A percentile compares a stretch with the other conserved stretches of the same genome.
phyloP scores from a whole-genome alignment of 2,113 vertebrate species.

The Cyanoderma ruficeps region DNA sequence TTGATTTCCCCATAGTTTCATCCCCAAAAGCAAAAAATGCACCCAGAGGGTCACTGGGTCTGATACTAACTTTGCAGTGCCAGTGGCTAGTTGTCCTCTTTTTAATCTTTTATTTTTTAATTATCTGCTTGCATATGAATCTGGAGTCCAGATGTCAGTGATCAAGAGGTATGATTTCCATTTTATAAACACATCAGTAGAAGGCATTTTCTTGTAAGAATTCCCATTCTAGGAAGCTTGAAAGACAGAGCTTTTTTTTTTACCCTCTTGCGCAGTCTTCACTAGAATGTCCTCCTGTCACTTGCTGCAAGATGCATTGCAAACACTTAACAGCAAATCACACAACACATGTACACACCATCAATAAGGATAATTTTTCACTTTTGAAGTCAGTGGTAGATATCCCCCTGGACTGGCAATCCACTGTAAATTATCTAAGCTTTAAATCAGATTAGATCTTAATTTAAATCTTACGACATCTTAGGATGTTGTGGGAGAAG shows the following conservation, averaged over 20 bases:
- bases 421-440: neutral
- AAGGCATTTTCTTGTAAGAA: conserved; percentile 68
- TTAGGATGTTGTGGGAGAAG: neutral
- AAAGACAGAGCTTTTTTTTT: neutral
- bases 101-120: conserved; percentile 61
- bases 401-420: neutral
- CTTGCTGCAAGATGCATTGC: neutral
- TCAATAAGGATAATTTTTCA: neutral
- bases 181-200: conserved; percentile 76
- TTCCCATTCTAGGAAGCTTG: conserved; percentile 20
- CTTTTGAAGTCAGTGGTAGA: neutral
- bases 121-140: conserved; percentile 72
- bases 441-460: neutral
- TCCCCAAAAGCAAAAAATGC: conserved; percentile 26
- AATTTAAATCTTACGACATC: neutral
- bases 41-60: conserved; percentile 36
- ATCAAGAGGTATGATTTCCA: conserved; percentile 72
- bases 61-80: conserved; percentile 41
- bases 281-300: neutral
- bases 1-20: neutral
- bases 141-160: conserved; percentile 88
- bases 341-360: neutral
- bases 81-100: conserved; percentile 28
- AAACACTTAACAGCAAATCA: conserved; percentile 1
- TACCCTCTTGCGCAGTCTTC: neutral